Percentiles rank a stretch among this genome's conserved stretches.
phyloP scores from a whole-genome alignment of 2,797 vertebrate species.

The Heliangelus exortis region DNA sequence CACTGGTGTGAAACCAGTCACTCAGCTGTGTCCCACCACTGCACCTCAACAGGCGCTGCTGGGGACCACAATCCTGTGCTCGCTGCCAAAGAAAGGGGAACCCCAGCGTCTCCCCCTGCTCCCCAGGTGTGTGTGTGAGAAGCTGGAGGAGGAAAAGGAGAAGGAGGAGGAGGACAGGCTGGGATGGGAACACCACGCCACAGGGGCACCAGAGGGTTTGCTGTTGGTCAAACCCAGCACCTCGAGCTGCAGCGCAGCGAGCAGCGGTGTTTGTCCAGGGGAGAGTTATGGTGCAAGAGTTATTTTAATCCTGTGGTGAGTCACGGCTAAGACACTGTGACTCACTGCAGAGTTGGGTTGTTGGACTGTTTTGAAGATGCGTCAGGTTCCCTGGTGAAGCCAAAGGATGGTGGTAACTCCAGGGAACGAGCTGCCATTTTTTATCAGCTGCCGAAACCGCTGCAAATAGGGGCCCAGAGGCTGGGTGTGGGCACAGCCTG shows the following conservation, averaged over 20 bases:
- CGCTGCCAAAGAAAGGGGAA: fast-evolving
- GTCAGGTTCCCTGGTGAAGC: neutral
- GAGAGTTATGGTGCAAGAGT: neutral
- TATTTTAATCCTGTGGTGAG: constrained; percentile 8
- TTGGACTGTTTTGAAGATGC: neutral
- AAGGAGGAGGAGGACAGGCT: neutral
- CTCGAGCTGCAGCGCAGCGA: fast-evolving
- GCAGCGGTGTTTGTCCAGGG: neutral
- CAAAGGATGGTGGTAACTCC: neutral
- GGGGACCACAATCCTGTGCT: fast-evolving
- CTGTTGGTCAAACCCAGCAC: neutral
- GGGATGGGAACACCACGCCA: neutral
- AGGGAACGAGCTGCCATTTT: neutral
- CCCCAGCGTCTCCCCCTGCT: fast-evolving
- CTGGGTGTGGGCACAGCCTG: neutral
- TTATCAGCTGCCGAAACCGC: neutral
- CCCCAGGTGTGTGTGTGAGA: neutral
- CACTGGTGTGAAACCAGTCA: neutral
- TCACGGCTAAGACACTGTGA: neutral
- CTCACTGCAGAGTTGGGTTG: neutral
- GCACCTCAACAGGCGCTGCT: neutral
- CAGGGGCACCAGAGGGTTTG: fast-evolving
- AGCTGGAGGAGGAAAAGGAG: neutral
- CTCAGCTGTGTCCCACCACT: neutral
- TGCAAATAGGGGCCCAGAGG: neutral